Evolutionary conservation across 2,797 vertebrate genomes (phyloP).

Genomic region (Poliocrania exsul): DNA sequence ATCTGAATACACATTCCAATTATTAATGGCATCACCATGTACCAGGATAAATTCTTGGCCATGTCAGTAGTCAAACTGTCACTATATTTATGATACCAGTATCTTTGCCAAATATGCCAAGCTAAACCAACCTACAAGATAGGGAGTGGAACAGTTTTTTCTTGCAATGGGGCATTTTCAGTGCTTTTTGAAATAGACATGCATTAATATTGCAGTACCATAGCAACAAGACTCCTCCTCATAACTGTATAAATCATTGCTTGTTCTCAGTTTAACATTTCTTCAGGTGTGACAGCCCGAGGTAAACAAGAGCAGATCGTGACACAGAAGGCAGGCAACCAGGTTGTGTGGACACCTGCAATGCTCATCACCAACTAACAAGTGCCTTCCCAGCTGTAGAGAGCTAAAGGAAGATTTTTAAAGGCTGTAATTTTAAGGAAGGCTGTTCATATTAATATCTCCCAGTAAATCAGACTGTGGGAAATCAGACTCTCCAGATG

Average conservation of each 20-base stretch:
- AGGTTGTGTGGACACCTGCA: background rate
- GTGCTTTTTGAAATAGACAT: background rate
- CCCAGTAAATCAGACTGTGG: background rate
- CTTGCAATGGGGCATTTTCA: background rate
- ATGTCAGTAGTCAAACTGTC: background rate
- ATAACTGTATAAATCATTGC: background rate
- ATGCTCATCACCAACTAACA: background rate
- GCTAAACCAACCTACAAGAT: background rate
- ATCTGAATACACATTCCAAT: background rate
- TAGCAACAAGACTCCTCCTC: constrained; percentile 32
- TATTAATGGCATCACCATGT: constrained; percentile 19
- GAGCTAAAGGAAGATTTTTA: background rate
- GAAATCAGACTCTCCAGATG: background rate
- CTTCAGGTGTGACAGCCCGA: constrained; percentile 35
- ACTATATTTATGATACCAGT: background rate
- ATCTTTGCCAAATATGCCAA: background rate
- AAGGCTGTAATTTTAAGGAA: background rate
- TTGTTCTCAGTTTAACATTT: background rate
- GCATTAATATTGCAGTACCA: background rate
- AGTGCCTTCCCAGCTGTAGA: background rate
- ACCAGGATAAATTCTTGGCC: constrained; percentile 11
- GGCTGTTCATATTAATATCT: background rate
- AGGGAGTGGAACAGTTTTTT: background rate
- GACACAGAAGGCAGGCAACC: background rate
- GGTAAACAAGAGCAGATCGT: background rate